phyloP scores from a whole-genome alignment of 2,797 vertebrate species.

The Hipposideros larvatus region DNA sequence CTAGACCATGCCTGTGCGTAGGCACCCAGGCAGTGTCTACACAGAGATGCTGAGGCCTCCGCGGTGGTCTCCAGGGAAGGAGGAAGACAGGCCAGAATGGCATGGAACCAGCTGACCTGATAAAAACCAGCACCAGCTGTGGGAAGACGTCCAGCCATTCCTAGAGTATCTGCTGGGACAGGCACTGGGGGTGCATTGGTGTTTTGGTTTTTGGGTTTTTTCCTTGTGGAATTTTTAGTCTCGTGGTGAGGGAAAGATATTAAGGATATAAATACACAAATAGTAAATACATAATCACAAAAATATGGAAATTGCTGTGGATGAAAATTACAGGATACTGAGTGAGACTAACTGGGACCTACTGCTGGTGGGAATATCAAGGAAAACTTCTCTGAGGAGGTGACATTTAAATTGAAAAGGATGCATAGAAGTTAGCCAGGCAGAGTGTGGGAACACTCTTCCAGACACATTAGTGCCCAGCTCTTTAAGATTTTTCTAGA shows the following conservation, averaged over 20 bases:
- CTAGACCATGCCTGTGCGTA: slow-evolving; percentile 65
- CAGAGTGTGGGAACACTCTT: not conserved
- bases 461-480: not conserved
- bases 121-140: not conserved
- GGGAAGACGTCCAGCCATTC: not conserved
- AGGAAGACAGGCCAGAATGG: not conserved
- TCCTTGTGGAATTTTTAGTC: not conserved
- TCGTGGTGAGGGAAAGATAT: not conserved
- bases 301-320: not conserved
- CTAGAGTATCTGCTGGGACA: not conserved
- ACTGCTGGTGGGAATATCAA: not conserved
- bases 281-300: not conserved
- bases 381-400: not conserved
- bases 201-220: not conserved
- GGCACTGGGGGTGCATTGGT: not conserved
- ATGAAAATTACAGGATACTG: not conserved
- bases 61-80: slow-evolving; percentile 5
- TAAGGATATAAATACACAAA: slow-evolving; percentile 6
- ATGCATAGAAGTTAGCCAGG: not conserved
- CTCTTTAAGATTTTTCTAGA: not conserved
- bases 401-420: not conserved
- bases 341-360: not conserved
- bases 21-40: slow-evolving; percentile 37
- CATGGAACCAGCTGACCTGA: not conserved
- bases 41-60: not conserved